Conservation (phyloP, 2,113 vertebrate genomes). For the Oceanites oceanicus region DNA sequence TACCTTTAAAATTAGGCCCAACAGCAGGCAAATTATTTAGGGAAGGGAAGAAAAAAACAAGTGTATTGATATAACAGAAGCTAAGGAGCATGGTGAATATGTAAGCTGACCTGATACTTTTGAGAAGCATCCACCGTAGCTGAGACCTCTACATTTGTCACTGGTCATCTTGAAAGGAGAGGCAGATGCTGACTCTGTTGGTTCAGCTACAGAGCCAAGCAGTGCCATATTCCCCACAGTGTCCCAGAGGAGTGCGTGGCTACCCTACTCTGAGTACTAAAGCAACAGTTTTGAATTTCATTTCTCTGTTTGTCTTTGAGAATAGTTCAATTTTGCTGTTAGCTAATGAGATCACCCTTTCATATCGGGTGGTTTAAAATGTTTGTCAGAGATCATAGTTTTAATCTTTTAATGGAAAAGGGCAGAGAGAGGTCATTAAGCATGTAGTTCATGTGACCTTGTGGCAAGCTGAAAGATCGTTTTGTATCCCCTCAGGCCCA, state of each 20-base stretch:
- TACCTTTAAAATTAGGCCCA: background rate
- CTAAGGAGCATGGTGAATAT: background rate
- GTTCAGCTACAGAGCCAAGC: background rate
- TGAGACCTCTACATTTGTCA: background rate
- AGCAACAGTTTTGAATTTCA: background rate
- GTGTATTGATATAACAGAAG: background rate
- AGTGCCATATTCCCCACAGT: accelerated
- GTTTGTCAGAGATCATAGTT: background rate
- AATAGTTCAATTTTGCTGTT: background rate
- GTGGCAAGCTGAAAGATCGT: background rate
- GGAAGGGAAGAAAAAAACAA: background rate
- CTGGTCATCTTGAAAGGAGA: background rate
- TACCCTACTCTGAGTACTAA: background rate
- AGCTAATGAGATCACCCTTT: slow-evolving; percentile 3
- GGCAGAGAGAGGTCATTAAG: slow-evolving; percentile 4
- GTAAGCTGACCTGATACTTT: background rate
- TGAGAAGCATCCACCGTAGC: background rate
- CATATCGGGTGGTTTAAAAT: background rate
- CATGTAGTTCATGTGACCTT: background rate
- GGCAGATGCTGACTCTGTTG: background rate
- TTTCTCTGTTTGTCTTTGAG: background rate
- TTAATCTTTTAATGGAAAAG: slow-evolving; percentile 6
- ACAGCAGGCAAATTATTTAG: background rate
- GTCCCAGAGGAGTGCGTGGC: accelerated
- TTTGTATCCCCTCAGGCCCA: slow-evolving; percentile 20